Evolutionary conservation across 2,797 vertebrate genomes (phyloP), one percentile per base, ranked within the genome.

Genomic region (Enteromius thamalakanensis): DNA sequence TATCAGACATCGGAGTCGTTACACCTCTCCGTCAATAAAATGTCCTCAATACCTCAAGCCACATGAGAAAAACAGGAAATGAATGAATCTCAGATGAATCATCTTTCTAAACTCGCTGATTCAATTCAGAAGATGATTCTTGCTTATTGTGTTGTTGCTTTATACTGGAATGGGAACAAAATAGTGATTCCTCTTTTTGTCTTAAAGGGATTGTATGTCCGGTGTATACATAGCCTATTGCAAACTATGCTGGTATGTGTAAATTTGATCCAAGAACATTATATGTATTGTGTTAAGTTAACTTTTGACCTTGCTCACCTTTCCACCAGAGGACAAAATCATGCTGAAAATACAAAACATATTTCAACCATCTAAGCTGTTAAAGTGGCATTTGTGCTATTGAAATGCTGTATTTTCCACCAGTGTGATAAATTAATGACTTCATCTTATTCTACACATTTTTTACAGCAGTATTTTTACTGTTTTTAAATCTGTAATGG

Each of bases 1-100:
- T 97, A 96, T 81, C 95, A 93, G 6, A 93, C 95, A 67, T 95
- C 96, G 0, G 97, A 99, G 87, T 92, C 94, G 0, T 90, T 94
- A 78, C 94, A 81, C 82, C 92, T 96, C 60, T 93, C 94, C 1
- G 53, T 90, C 82, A 93, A 92, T 84, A 91, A 67, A n/a, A 92
- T 89, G 11, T 47, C 86, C 45, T 91, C 91, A 0, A 79, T 87
- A 72, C n/a, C 90, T 34, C 64, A 51, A 75, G 42, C 77, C 67
- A 60, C 29, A 69, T 79, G 21, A 74, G 14, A 68, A 86, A 70
- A 71, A 55, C 72, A 68, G 12, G 26, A 53, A 65, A 42, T 15
- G 42, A 53, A 23, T 15, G 45, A 64, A 74, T 47, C 79, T 62
- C 69, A 6, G 21, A 8, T 29, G 76, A 82, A 45, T 51, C 32